phyloP scores from a whole-genome alignment of 2,888 invertebrate genomes.

The Drosophila kuntzei region DNA sequence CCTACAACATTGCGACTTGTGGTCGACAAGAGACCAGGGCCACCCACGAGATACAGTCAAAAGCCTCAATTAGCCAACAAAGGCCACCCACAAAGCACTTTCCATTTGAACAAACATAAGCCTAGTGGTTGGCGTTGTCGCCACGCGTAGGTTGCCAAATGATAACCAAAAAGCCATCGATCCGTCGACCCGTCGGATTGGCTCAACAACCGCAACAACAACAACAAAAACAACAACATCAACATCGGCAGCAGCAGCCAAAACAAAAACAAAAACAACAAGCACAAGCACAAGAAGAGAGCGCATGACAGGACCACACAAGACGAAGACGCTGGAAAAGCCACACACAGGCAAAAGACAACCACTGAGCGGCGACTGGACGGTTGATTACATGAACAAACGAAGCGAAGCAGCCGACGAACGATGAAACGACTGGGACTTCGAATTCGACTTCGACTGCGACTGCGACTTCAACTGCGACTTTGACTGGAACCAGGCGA shows the following conservation, averaged over 20 bases:
- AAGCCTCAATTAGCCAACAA: conserved; percentile 37
- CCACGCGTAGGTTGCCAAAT: conserved; percentile 77
- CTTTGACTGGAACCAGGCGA: conserved; percentile 10
- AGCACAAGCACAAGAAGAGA: conserved; percentile 20
- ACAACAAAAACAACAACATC: conserved; percentile 27
- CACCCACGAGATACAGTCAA: conserved; percentile 36
- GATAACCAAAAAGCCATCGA: conserved; percentile 78
- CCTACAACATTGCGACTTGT: conserved; percentile 12
- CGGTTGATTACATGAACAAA: conserved; percentile 79
- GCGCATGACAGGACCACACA: conserved; percentile 79
- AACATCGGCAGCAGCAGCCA: conserved; percentile 15
- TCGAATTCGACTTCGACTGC: conserved; percentile 6
- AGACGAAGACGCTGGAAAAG: conserved; percentile 61
- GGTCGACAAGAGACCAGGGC: conserved; percentile 10
- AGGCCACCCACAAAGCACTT: conserved; percentile 67
- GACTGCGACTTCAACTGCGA: conserved; percentile 12
- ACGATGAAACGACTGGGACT: conserved; percentile 14
- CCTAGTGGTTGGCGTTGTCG: conserved; percentile 58
- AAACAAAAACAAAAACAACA: conserved; percentile 38
- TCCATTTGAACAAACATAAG: conserved; percentile 51
- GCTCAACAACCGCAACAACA: conserved; percentile 43
- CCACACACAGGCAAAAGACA: conserved; percentile 70
- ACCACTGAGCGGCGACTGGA: conserved; percentile 65
- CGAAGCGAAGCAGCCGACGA: conserved; percentile 59
- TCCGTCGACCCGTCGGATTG: conserved; percentile 54